Evolutionary conservation across 2,113 vertebrate genomes (phyloP), one percentile per base, ranked within the genome.

Genomic region (Coptodon rendalli): DNA sequence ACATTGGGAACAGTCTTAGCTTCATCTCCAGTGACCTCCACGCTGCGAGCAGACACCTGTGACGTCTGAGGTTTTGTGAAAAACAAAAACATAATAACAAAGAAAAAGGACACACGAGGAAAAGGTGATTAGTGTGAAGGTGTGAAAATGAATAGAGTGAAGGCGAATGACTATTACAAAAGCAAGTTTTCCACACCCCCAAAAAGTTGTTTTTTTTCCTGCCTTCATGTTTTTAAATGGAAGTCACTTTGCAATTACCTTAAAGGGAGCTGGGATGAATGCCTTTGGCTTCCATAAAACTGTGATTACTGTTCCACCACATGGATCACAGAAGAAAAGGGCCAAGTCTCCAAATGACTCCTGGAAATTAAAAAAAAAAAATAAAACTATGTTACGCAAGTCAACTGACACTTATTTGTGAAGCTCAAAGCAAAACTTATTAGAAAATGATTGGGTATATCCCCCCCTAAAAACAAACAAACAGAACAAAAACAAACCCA

Each of bases 251-350:
- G 22, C 24, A 6, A 9, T 89, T 66, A 99, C 98, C 97, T 98
- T 99, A 87, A 99, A 99, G 9, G 97, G 96, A 86, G 96, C 94
- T 5, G 97, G 96, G 45, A 94, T 84, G 89, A 99, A 99, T 86
- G 98, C 96, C 13, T 96, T 94, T 12, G 98, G 98, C 82, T 98
- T 99, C 98, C 98, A 99, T 50, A 99, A 94, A 84, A 99, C 98
- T 24, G 97, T 96, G 2, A 99, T 97, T 88, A 99, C 97, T 16
- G 96, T 97, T 45, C 98, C 98, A 4, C 99, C 99, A 43, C 97
- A 96, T 9, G 96, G 96, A 94, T 99, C 98, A 6, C 97, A 97
- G 96, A 99, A 99, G 91, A 99, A 99, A 73, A 99, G 95, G 1
- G 98, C 98, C 2, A 99, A 90, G 88, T 98, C 97, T 19, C 96